Base-by-base conservation (phyloP, 2,888 invertebrate genomes). In the Oligia fasciuncula region DNA sequence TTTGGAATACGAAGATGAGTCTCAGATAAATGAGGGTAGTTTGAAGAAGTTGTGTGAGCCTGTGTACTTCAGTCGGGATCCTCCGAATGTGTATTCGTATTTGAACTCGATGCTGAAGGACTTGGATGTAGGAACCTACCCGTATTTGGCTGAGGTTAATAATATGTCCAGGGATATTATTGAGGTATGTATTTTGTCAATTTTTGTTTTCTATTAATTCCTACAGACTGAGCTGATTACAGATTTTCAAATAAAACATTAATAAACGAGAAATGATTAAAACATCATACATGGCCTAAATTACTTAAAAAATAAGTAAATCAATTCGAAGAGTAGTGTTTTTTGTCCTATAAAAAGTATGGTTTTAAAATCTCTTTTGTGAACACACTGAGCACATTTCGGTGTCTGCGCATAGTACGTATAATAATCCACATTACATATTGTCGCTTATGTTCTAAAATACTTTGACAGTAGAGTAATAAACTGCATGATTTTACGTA, bases 111-210 rank as follows among this genome's bases (percentile, higher is more conserved):
- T 98, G 88, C 93, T 99, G 78, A 96, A 97, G 66, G 97, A 97
- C 23, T 90, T 94, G 0, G 95, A 97, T 73, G 92, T 97, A 0
- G 91, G 96, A 0, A 97, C 97, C 19, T 99, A 98, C 93, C 98
- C 98, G 0, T 98, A 97, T 93, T 97, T 99, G 89, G 96, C 97
- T 23, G 97, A 97, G 84, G 98, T 99, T 0, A 99, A 99, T 94
- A 96, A 96, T 60, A 97, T 97, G 89, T 98, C 98, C 5, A 97
- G 97, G 85, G 98, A 98, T 95, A 95, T 99, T 73, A 97, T 99
- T 79, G 98, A 98, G 95, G 98, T 98, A 91, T 95, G 96, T 87
- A 89, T 69, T 51, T 17, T 0, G 0, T 35, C 1, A 14, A 8
- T 54, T 19, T 35, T 23, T 35, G 4, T 35, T 49, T 68, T 29